Conservation (phyloP, 2,888 invertebrate genomes). For the Dynastes tityus region DNA sequence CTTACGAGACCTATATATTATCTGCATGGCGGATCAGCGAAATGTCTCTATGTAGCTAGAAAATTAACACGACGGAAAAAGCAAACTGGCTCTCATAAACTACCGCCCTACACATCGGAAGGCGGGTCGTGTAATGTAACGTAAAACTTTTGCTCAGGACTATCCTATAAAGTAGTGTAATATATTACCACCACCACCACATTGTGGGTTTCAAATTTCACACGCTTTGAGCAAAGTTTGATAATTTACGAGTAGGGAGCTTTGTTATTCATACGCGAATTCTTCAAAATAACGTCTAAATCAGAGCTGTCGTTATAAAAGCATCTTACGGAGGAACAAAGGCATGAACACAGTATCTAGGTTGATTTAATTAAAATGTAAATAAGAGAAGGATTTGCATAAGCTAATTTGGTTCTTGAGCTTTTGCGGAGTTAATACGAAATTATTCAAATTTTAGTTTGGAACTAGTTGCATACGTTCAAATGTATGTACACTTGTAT, state of each 20-base stretch:
- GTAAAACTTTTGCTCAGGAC: conserved; percentile 23
- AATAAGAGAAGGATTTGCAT: conserved; percentile 31
- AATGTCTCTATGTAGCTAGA: conserved; percentile 4
- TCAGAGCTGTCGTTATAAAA: conserved; percentile 53
- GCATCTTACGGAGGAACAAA: neutral
- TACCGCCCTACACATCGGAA: neutral
- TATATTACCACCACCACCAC: conserved; percentile 57
- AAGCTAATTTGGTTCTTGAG: conserved; percentile 27
- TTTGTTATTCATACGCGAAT: conserved; percentile 65
- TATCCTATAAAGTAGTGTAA: conserved; percentile 29
- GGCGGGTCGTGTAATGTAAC: neutral
- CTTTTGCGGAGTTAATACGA: neutral
- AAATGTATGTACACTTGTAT: neutral
- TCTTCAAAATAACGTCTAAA: conserved; percentile 62
- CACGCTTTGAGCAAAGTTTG: conserved; percentile 65
- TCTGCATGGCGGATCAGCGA: neutral
- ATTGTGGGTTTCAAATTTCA: conserved; percentile 66
- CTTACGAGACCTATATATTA: neutral
- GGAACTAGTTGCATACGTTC: neutral
- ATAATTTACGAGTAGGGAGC: conserved; percentile 65
- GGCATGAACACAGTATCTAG: conserved; percentile 13
- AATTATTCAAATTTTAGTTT: too few species aligned
- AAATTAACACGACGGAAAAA: neutral
- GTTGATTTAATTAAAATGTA: conserved; percentile 46
- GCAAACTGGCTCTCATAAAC: conserved; percentile 12